phyloP scores from a whole-genome alignment of 2,797 vertebrate genomes.

The Borostomias antarcticus region DNA sequence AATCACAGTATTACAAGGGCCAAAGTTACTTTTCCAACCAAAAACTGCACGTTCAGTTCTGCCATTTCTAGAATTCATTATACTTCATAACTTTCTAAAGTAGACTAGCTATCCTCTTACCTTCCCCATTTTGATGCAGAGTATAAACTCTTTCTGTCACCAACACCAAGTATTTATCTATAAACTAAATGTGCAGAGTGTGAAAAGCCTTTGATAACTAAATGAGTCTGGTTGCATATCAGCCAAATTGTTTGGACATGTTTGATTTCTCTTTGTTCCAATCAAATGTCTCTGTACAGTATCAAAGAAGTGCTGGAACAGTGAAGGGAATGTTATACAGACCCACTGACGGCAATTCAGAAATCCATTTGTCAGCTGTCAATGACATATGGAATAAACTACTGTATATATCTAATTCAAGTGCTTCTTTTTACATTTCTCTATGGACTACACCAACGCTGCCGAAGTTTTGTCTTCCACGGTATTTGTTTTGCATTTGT shows the following conservation, averaged over 20 bases:
- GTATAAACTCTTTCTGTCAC: slow-evolving; percentile 43
- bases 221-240: slow-evolving; percentile 70
- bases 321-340: slow-evolving; percentile 24
- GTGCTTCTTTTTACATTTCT: too few species aligned
- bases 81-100: not conserved
- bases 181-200: slow-evolving; percentile 68
- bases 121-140: slow-evolving; percentile 65
- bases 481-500: too few species aligned
- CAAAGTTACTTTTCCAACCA: not conserved
- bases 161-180: slow-evolving; percentile 66
- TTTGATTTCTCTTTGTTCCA: slow-evolving; percentile 71
- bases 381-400: not conserved
- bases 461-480: too few species aligned
- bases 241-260: slow-evolving; percentile 61
- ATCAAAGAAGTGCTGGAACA: slow-evolving; percentile 63
- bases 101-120: slow-evolving; percentile 33
- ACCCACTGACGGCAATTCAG: slow-evolving; percentile 5
- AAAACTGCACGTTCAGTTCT: not conserved
- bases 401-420: too few species aligned
- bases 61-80: too few species aligned
- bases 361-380: not conserved
- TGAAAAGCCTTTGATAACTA: slow-evolving; percentile 64
- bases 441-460: too few species aligned
- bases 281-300: slow-evolving; percentile 56
- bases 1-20: not conserved